Evolutionary conservation across 2,888 invertebrate species (phyloP), one percentile per base, ranked within the genome.

Genomic region (Pandemis cinnamomeana): DNA sequence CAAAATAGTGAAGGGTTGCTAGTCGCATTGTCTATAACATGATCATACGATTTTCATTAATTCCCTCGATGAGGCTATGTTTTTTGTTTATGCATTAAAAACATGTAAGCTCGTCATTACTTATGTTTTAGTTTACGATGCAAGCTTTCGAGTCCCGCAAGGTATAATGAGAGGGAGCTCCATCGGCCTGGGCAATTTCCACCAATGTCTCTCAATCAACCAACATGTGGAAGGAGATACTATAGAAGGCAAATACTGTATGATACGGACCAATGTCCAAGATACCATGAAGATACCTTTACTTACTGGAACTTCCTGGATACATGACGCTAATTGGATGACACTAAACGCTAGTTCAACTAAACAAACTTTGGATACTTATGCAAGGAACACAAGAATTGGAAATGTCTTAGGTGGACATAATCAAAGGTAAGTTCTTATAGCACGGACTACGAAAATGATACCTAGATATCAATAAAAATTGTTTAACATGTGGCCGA

Each of bases 231-330:
- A 48, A 36, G 41, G 41, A 15, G 13, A 20, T 7, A 44, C n/a
- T 4, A 60, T 69, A 11, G 61, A 69, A 27, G 69, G 88, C 7
- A 89, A 89, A 75, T 88, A 85, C 69, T 90, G 91, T 55, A 79
- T 87, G 48, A 86, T 87, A 27, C 60, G 51, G 1, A 78, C 87
- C 41, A 48, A 69, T 51, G 15, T 44, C 42, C 55, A 44, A 3
- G 60, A 36, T 1, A 36, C 85, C 86, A 0, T 5, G 83, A 46
- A 69, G 77, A 10, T 86, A 85, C 77, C 80, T 71, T 20, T 77
- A 78, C 3, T 7, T 75, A 1, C 58, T 80, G 11, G 81, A 80
- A 41, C 20, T 7, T 62, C 67, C n/a, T 60, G 60, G 60, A 10
- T 60, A 13, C 27, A 36, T 13, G 36, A 60, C 10, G 13, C 15